Conservation (phyloP, 2,113 vertebrate species). For the Scomber colias region DNA sequence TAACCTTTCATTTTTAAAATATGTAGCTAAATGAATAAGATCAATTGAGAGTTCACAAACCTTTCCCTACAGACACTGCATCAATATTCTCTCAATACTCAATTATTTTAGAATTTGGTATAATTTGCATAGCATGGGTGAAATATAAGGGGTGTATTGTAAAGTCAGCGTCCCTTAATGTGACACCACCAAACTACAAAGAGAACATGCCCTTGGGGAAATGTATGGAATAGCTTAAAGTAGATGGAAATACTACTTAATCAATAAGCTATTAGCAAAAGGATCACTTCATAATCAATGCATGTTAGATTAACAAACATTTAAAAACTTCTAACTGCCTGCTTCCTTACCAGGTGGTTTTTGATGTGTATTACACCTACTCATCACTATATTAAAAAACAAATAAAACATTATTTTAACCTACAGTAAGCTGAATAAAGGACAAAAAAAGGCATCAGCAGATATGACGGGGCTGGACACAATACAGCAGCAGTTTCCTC, state of each 20-base stretch:
- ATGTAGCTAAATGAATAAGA: not conserved
- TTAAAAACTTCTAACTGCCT: not conserved
- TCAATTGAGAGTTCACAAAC: not conserved
- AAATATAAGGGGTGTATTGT: not conserved
- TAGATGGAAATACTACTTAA: not conserved
- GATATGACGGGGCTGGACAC: not conserved
- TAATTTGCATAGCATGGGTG: not conserved
- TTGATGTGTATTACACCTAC: not conserved
- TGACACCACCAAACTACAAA: not conserved
- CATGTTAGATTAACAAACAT: not conserved
- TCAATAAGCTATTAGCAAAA: not conserved
- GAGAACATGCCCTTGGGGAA: not conserved
- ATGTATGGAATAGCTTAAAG: not conserved
- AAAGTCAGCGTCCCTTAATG: not conserved
- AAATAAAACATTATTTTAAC: too few species aligned
- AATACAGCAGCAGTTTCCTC: conserved; percentile 14
- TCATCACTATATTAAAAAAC: conserved; percentile 1
- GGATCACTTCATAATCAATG: not conserved
- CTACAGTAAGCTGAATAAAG: not conserved
- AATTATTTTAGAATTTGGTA: not conserved
- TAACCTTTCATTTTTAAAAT: not conserved
- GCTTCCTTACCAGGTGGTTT: conserved; percentile 4
- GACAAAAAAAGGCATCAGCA: conserved; percentile 33
- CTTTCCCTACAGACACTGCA: not conserved
- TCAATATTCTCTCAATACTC: not conserved